Percentiles rank a stretch among this genome's conserved stretches.
Evolutionary conservation across 2,797 vertebrate genomes (phyloP).

Genomic region (Falco berigora): DNA sequence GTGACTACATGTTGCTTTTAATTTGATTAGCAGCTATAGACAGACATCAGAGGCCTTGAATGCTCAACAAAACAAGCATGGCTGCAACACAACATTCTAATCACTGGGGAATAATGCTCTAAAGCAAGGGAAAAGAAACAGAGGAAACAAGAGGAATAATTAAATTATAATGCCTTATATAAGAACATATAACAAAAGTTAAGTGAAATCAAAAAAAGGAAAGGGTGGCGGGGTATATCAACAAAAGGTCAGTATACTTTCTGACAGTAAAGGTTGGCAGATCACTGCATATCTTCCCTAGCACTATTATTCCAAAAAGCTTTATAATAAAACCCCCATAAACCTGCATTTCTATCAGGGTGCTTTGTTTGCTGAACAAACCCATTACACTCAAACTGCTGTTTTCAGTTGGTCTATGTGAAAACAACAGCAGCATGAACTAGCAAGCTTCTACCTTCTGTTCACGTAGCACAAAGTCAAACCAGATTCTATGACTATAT

Average conservation of each 20-base stretch:
- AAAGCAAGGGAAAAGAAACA: neutral
- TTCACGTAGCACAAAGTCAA: neutral
- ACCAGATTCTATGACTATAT: neutral
- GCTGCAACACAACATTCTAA: neutral
- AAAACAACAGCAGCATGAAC: neutral
- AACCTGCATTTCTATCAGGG: neutral
- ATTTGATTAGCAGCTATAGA: neutral
- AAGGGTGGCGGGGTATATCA: too few species aligned
- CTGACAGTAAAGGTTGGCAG: neutral
- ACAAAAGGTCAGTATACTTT: neutral
- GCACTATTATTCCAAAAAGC: neutral
- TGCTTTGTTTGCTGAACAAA: neutral
- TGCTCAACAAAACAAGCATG: neutral
- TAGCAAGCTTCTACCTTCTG: neutral
- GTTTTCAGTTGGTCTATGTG: neutral
- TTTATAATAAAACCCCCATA: neutral
- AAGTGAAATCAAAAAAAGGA: neutral
- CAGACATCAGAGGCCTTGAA: neutral
- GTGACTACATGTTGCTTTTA: fast-evolving
- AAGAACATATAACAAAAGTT: neutral
- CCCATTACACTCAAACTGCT: neutral
- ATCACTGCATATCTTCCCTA: neutral
- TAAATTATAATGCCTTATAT: neutral
- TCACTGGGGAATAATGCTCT: fast-evolving
- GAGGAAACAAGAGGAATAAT: neutral